Percentiles rank a stretch among this genome's conserved stretches.
Conservation (phyloP, 2,797 vertebrate genomes). For the Catharus ustulatus region DNA sequence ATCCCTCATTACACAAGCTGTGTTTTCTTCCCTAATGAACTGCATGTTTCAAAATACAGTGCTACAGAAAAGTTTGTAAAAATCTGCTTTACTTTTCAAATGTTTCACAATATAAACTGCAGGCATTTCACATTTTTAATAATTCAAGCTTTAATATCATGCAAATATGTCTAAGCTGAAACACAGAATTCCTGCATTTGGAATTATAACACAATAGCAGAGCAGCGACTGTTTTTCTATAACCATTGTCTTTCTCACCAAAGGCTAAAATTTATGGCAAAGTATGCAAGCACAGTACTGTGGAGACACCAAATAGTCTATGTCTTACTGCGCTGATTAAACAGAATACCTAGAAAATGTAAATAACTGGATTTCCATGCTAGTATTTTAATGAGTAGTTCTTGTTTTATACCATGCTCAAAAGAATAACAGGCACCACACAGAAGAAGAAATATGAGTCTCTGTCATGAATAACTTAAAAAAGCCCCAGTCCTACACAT, state of each 20-base stretch:
- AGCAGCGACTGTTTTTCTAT: neutral
- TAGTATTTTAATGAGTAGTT: neutral
- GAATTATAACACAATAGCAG: neutral
- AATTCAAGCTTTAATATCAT: constrained; percentile 39
- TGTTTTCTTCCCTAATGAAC: constrained; percentile 32
- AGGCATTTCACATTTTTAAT: neutral
- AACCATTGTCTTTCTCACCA: neutral
- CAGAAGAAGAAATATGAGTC: neutral
- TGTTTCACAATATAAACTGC: neutral
- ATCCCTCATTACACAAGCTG: constrained; percentile 8
- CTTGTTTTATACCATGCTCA: neutral
- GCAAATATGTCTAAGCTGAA: constrained; percentile 27
- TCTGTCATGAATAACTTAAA: neutral
- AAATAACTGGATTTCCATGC: neutral
- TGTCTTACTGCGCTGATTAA: neutral
- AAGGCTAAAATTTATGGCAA: neutral
- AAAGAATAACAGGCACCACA: neutral
- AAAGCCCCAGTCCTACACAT: neutral
- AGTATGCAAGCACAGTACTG: neutral
- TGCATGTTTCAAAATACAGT: constrained; percentile 16
- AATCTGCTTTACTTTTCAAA: constrained; percentile 31
- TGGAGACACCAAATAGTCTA: neutral
- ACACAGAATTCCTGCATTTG: neutral
- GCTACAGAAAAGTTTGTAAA: neutral
- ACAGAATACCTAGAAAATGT: neutral